Base-by-base conservation (phyloP, 1,140 invertebrate genomes). In the Apocrypta bakeri region DNA sequence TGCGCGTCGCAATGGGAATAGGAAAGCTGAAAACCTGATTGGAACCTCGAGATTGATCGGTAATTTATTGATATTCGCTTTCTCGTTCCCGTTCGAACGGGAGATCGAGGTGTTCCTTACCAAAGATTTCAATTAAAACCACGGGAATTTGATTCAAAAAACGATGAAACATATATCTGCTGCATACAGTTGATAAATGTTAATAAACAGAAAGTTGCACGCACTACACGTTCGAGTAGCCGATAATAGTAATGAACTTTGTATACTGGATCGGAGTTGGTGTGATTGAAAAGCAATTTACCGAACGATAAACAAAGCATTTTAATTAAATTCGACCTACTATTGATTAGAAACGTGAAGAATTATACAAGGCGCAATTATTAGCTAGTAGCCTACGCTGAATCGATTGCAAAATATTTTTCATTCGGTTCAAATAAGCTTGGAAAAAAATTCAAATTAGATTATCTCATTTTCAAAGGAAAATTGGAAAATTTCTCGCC, bases 301-400 rank as follows among this genome's bases (percentile, higher is more conserved):
- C 86, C 87, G 87, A 88, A 87, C 74, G 82, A 85, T 82, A 66
- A 77, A 86, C 88, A 81, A 85, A 79, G 83, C 84, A 86, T 85
- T 89, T 90, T 88, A 88, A 88, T 89, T 86, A 87, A 88, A 85
- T 85, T 86, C 81, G 78, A 84, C 69, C 71, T 40, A 69, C 66
- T 81, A 1, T 73, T 77, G 85, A 77, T 82, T 72, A 76, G 84
- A 85, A 82, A 85, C 81, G 24, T 37, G 37, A 37, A 77, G 37
- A 77, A 40, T 37, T 64, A 37, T 77, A 31, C 63, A n/a, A 17
- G 14, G 6, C 42, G 12, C 42, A 21, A 14, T 42, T 12, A 3
- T 48, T 48, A 17, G 12, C 42, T 2, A 2, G 40, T 42, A 42
- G 14, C 40, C 9, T 1, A 9, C 40, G 40, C 40, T 42, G 11